Base-by-base conservation (phyloP, 2,888 invertebrate species). In the Tachina grossa region DNA sequence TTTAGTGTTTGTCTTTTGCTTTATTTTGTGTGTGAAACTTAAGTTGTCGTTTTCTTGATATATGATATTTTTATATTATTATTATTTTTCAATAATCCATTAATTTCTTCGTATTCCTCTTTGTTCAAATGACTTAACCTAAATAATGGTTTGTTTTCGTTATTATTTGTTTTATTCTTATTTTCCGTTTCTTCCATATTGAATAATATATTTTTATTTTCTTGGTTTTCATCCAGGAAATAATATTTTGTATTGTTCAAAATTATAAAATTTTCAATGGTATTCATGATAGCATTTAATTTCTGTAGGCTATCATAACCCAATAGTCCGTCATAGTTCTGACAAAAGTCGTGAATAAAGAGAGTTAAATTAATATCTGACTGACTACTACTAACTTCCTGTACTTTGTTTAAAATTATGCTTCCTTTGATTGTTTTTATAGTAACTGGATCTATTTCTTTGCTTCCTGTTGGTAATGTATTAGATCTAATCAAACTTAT, bases 271-370 rank as follows among this genome's bases (percentile, higher is more conserved):
- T 55, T 55, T 55, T 22, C 31, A 22, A 11, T 55, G 11, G 22
- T 55, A 55, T 55, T 55, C 13, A 55, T 31, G 55, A 31, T 13
- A n/a, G 16, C 16, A 43, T 11, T 41, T n/a, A 41, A 10, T 16
- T 61, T 61, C 9, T 61, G 61, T 43, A 61, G 16, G 9, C 43
- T 61, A 78, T 45, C 59, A 59, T 57, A 75, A 43, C 69, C 79
- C 51, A 83, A 59, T n/a, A 85, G 43, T 69, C 76, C 83, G 9
- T 85, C 76, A 47, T 76, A 69, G 6, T 47, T 61, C 5, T 61
- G 4, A 61, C 49, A 16, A 61, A 74, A 74, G 11, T 49, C 59
- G 11, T 39, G 43, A 9, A 19, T 19, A 51, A 19, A 63, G 19
- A 75, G 41, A 39, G 45, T 51, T 41, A 51, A 43, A 1, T 31